Base-by-base conservation (phyloP, 2,888 invertebrate genomes). In the Zootermopsis nevadensis region DNA sequence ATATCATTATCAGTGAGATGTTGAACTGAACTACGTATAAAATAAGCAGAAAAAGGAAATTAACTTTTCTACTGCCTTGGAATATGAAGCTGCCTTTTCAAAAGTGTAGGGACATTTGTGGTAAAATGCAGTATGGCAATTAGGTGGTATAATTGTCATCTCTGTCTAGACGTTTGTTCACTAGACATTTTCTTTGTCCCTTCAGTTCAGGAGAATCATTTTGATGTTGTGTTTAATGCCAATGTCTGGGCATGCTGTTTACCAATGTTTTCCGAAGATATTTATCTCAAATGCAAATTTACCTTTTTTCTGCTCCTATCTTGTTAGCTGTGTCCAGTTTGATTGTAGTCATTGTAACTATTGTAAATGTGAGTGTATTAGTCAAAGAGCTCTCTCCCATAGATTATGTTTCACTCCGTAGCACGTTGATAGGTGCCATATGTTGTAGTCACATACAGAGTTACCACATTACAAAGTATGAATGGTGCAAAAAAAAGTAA, bases 31-130 rank as follows among this genome's bases (percentile, higher is more conserved):
- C n/a, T 60, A 60, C 4, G 12, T 33, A 42, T 42, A 82, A 66
- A 30, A 67, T 48, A 24, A 24, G 33, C 6, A 42, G 35, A 77
- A 77, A 67, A 77, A 55, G 74, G 60, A 77, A 55, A 77, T 35
- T 82, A 60, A 79, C 69, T 83, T 81, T 84, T 84, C 81, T 81
- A 84, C 82, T 84, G 84, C 84, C 84, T 83, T 83, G 83, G 69
- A 83, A 80, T 79, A 83, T 72, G 83, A 83, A 72, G 69, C 83
- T 83, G 83, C 83, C 83, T 83, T 83, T 82, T 83, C 72, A 67
- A 83, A 77, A 83, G 72, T 80, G 79, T 83, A 83, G 53, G 53
- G 72, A 35, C 67, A 48, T 60, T 74, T 42, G 12, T 66, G 80
- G 60, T 80, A 80, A 67, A 81, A 30, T 55, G 60, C 79, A 53